These are phyloP conservation scores for Percopsis transmontana DNA, from an alignment of 2,113 vertebrate species.

Conservation along the genomic window DNA sequence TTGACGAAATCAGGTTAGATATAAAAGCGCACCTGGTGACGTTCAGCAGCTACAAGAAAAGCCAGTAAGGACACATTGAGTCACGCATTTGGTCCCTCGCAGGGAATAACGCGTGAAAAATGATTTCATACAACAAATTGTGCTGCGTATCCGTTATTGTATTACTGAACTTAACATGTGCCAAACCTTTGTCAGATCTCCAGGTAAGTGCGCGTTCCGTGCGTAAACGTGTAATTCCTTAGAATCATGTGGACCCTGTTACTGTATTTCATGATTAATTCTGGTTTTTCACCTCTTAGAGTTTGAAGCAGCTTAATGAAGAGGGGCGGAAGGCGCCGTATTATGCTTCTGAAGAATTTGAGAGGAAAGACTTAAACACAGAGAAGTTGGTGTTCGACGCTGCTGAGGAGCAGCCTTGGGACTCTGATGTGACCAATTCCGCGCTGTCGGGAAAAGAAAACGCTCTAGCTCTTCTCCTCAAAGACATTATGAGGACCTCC, in stretches of 20 bases:
- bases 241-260: background rate
- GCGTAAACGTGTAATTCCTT: background rate
- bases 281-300: slow-evolving; percentile 46
- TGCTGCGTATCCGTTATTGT: slow-evolving; percentile 71
- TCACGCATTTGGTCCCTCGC: background rate
- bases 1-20: slow-evolving; percentile 64
- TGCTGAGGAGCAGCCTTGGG: slow-evolving; percentile 36
- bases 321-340: slow-evolving; percentile 54
- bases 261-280: background rate
- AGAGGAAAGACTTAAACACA: slow-evolving; percentile 26
- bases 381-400: slow-evolving; percentile 44
- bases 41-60: slow-evolving; percentile 5
- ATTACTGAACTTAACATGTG: slow-evolving; percentile 46
- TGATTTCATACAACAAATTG: slow-evolving; percentile 69
- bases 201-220: slow-evolving; percentile 62
- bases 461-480: slow-evolving; percentile 61
- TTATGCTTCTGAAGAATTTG: slow-evolving; percentile 34
- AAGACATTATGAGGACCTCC: slow-evolving; percentile 71
- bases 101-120: slow-evolving; percentile 47
- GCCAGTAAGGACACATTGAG: background rate
- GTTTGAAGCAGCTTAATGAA: slow-evolving; percentile 69
- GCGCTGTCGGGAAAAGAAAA: slow-evolving; percentile 47
- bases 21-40: slow-evolving; percentile 72
- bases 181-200: slow-evolving; percentile 64
- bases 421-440: slow-evolving; percentile 40